phyloP scores from a whole-genome alignment of 2,797 vertebrate species.

The Chromobotia macracanthus region DNA sequence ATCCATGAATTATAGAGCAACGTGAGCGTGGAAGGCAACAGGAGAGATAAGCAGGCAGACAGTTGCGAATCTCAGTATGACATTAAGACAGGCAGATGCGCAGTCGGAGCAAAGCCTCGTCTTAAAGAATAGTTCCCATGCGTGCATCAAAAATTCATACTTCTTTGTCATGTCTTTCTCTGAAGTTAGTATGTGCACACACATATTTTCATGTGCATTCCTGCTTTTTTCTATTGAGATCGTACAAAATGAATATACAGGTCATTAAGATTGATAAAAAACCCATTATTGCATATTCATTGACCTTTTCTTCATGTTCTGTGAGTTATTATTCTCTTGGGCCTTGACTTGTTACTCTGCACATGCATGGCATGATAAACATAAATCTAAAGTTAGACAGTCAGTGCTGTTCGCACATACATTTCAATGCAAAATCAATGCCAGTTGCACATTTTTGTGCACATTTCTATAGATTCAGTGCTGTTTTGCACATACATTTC shows the following conservation, averaged over 20 bases:
- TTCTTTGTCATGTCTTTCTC: conserved; percentile 25
- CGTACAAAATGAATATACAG: not conserved
- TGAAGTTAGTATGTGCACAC: not conserved
- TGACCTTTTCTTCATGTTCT: not conserved
- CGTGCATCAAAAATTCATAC: conserved; percentile 23
- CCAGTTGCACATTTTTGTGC: not conserved
- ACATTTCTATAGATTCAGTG: not conserved
- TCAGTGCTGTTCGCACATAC: not conserved
- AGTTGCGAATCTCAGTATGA: conserved; percentile 38
- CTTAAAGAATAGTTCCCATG: conserved; percentile 16
- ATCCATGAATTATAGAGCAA: conserved; percentile 53
- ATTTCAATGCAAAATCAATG: not conserved
- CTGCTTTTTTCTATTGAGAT: not conserved
- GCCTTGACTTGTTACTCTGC: not conserved
- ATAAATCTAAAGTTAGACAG: conserved; percentile 1
- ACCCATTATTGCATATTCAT: conserved; percentile 19
- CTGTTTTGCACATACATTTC: not conserved
- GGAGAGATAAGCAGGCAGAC: conserved; percentile 37
- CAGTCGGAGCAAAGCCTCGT: conserved; percentile 18
- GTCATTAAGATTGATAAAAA: conserved; percentile 6
- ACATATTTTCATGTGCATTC: not conserved
- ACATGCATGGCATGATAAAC: not conserved
- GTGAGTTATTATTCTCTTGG: not conserved
- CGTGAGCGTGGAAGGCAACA: conserved; percentile 37
- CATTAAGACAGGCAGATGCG: conserved; percentile 31